Evolutionary conservation across 1,140 invertebrate genomes (phyloP).

Genomic region (Aphis craccivora): DNA sequence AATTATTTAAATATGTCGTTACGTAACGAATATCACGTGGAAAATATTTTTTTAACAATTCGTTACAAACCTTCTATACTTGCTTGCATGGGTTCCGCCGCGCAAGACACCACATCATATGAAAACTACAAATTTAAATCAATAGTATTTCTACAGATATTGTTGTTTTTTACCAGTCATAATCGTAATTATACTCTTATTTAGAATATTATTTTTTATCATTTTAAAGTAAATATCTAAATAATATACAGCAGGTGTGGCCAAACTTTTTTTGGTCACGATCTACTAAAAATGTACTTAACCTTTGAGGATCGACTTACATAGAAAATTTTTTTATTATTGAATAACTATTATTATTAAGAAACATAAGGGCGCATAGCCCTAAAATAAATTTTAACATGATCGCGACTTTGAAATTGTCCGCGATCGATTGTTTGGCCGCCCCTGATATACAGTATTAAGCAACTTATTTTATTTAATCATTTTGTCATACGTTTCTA

Average conservation of each 20-base stretch:
- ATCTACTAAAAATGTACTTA: too few species aligned
- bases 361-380: too few species aligned
- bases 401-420: too few species aligned
- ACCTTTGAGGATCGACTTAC: too few species aligned
- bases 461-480: not conserved
- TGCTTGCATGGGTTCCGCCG: not conserved
- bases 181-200: not conserved
- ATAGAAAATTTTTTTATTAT: too few species aligned
- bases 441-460: too few species aligned
- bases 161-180: not conserved
- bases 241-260: not conserved
- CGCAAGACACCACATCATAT: too few species aligned
- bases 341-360: too few species aligned
- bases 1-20: not conserved
- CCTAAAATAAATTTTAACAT: too few species aligned
- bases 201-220: not conserved
- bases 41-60: not conserved
- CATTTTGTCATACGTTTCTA: not conserved
- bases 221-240: not conserved
- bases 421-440: too few species aligned
- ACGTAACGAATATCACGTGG: not conserved
- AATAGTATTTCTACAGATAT: not conserved
- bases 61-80: not conserved
- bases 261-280: too few species aligned
- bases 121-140: not conserved